Conservation (phyloP, 1,140 invertebrate genomes). For the Procambarus clarkii region DNA sequence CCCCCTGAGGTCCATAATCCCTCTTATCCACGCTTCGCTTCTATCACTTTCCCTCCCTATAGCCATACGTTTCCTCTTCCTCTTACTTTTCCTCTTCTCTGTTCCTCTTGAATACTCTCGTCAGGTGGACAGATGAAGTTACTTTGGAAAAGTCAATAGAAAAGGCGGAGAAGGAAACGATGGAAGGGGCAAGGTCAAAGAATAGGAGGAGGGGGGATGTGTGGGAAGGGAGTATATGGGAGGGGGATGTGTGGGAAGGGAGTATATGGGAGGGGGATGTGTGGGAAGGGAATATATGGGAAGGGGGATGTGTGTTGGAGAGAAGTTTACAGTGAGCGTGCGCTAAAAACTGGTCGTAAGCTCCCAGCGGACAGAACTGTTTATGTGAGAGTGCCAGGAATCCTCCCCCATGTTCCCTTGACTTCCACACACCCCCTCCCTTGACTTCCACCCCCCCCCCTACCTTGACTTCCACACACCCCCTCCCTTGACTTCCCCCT, state of each 20-base stretch:
- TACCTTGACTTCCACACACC: background rate
- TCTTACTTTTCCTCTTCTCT: background rate
- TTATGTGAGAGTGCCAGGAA: slow-evolving; percentile 43
- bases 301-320: background rate
- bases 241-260: background rate
- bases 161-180: background rate
- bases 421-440: background rate
- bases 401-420: slow-evolving; percentile 7
- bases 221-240: background rate
- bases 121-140: slow-evolving; percentile 25
- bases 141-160: no score
- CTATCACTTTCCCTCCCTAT: background rate
- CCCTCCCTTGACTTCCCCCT: no score
- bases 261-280: background rate
- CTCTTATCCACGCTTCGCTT: no score
- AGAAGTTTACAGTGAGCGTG: slow-evolving; percentile 32
- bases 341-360: slow-evolving; percentile 46
- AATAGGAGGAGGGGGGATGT: background rate
- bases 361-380: slow-evolving; percentile 28
- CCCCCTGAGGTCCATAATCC: no score
- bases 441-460: no score
- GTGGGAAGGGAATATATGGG: background rate
- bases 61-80: background rate
- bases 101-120: background rate
- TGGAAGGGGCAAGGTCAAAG: background rate